Evolutionary conservation across 2,888 invertebrate species (phyloP), one percentile per base, ranked within the genome.

Genomic region (Dastarcus helophoroides): DNA sequence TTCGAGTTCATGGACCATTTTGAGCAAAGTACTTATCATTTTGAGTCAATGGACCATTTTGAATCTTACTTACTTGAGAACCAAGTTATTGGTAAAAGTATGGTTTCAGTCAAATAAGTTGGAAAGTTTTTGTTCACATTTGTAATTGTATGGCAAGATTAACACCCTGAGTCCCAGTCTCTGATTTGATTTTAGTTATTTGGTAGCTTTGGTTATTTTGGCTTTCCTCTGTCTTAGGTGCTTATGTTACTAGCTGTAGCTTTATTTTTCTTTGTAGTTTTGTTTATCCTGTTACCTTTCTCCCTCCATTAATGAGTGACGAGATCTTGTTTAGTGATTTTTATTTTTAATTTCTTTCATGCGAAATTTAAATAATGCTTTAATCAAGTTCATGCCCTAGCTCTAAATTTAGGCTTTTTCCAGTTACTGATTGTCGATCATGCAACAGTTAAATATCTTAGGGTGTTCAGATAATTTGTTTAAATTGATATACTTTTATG

Each of bases 81-180:
- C n/a, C n/a, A n/a, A n/a, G n/a, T n/a, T n/a, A n/a, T n/a, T n/a
- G n/a, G n/a, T n/a, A n/a, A 19, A n/a, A 6, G n/a, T 19, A n/a
- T n/a, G 19, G 6, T 19, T 7, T 6, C 14, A 13, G 10, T 13
- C 14, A 13, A 13, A 6, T 10, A 13, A 13, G 6, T 26, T 14
- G 14, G 14, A 6, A 14, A 26, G 7, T 33, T 31, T 33, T 37
- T 40, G 38, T 39, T 35, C 25, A 35, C 44, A 40, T 40, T 40
- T 53, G 50, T 48, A 49, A 39, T 48, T 46, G 50, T 54, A 54
- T 56, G 58, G 58, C 60, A 60, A 60, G 56, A 53, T 48, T 48
- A 50, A 53, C 53, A 55, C 56, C 54, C 40, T 44, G 52, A 53
- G 48, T 50, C 52, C 53, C 60, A 60, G 59, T 60, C 60, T 60